Base-by-base conservation (phyloP, 2,888 invertebrate genomes). In the Elysia crispata region DNA sequence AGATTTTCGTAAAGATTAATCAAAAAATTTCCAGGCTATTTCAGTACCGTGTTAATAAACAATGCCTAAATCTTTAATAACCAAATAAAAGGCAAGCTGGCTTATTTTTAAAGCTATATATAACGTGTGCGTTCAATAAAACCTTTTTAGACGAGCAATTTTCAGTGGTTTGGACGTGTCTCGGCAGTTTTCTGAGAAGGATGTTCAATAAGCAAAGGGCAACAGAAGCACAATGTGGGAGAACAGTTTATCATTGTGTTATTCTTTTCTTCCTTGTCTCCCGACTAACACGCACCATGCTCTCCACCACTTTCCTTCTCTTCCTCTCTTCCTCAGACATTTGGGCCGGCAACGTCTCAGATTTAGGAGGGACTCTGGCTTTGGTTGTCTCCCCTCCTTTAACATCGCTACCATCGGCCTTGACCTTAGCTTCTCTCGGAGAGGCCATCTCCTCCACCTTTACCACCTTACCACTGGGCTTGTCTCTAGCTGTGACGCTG, bases 321-420 rank as follows among this genome's bases (percentile, higher is more conserved):
- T 77, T 77, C 8, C 67, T 69, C 28, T 77, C 69, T 8, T 77
- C 77, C 20, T 69, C 57, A 3, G 77, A 77, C 31, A 77, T 20
- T 20, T 76, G 60, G 3, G 60, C 62, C 1, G 30, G 31, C n/a
- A 75, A 30, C 33, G 60, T 31, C 1, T 60, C 31, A 23, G 30
- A 18, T 33, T 41, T 60, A 3, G 33, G 33, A 5, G 3, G 33
- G 20, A 31, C 30, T 18, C 13, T 57, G 11, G 20, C 31, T 28
- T 30, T 60, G 41, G 41, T 41, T 3, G 41, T 41, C 41, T 41
- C 41, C 41, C 41, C 41, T 41, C 11, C 11, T 3, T 41, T 41
- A 3, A 11, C 41, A 41, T 6, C 41, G 41, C 11, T 41, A 11
- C 41, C 11, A 1, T n/a, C 60, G 0, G 60, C 18, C 3, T 11